These are phyloP conservation scores for Digitonthophagus gazella DNA, from an alignment of 2,888 invertebrate species.

Conservation along the genomic window DNA sequence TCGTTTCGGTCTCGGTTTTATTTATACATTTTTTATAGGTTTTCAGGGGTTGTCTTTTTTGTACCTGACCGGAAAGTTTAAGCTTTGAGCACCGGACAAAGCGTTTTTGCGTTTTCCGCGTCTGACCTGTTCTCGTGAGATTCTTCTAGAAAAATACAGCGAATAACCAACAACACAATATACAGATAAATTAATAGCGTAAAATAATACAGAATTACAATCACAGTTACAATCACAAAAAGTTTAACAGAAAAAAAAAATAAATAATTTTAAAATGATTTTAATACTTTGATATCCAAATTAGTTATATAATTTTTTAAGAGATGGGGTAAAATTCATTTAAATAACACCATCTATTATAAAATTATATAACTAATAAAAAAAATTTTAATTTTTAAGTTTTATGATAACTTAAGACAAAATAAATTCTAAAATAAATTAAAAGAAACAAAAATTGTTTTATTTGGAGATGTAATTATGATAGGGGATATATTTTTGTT, in stretches of 20 bases:
- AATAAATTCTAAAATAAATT: not conserved
- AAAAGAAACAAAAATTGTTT: not conserved
- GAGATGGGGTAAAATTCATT: no score
- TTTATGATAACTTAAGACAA: no score
- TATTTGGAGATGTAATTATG: not conserved
- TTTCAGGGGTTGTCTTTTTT: not conserved
- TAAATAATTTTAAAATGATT: no score
- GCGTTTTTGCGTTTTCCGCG: slow-evolving; percentile 10
- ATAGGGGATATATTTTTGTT: not conserved
- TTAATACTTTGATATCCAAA: no score
- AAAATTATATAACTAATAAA: no score
- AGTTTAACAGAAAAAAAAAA: no score
- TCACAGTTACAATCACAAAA: no score
- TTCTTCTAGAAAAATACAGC: slow-evolving; percentile 6
- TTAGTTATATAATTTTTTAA: no score
- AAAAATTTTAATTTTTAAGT: no score
- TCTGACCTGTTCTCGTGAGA: slow-evolving; percentile 9
- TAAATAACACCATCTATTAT: no score
- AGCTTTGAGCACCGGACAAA: not conserved
- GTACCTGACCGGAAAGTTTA: slow-evolving; percentile 4
- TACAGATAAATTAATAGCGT: not conserved
- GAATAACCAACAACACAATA: not conserved
- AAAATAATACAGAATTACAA: no score
- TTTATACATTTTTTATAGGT: slow-evolving; percentile 1
- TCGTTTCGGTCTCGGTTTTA: no score